A percentile compares a stretch with the other conserved stretches of the same genome.
Evolutionary conservation across 2,113 vertebrate genomes (phyloP).

Genomic region (Axis porcinus): DNA sequence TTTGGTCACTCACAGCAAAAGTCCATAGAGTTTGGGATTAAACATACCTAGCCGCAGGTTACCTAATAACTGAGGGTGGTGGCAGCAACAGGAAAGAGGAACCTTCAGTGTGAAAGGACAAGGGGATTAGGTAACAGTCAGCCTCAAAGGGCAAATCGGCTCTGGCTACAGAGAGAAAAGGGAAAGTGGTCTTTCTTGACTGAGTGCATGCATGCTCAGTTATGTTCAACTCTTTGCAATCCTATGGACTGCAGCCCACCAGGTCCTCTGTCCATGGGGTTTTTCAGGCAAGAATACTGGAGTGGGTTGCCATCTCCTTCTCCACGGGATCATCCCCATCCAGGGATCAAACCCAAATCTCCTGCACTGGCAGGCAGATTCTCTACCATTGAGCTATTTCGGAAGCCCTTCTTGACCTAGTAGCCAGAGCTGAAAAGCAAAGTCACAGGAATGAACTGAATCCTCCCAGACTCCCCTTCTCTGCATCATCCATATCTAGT

Average conservation of each 20-base stretch:
- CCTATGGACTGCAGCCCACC: background rate
- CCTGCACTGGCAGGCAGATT: background rate
- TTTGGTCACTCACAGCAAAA: background rate
- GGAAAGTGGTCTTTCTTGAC: background rate
- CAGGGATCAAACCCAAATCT: background rate
- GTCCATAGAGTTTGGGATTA: background rate
- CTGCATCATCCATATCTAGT: background rate
- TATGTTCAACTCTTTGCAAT: background rate
- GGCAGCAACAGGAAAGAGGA: background rate
- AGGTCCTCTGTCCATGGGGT: background rate
- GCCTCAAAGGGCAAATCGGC: background rate
- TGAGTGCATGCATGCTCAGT: background rate
- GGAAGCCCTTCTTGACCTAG: background rate
- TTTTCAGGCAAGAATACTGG: background rate
- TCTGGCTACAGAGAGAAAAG: background rate
- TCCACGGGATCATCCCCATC: background rate
- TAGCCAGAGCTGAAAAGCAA: background rate
- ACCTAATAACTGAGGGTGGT: background rate
- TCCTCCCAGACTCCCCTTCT: background rate
- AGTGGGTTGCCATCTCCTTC: background rate
- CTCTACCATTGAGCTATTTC: background rate
- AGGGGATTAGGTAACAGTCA: background rate
- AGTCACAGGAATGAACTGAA: background rate
- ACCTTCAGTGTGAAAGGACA: background rate
- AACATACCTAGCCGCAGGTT: background rate